Percentiles rank a stretch among this genome's conserved stretches.
These are phyloP conservation scores for Luperina nickerlii DNA, from an alignment of 2,888 invertebrate genomes.

Conservation along the genomic window DNA sequence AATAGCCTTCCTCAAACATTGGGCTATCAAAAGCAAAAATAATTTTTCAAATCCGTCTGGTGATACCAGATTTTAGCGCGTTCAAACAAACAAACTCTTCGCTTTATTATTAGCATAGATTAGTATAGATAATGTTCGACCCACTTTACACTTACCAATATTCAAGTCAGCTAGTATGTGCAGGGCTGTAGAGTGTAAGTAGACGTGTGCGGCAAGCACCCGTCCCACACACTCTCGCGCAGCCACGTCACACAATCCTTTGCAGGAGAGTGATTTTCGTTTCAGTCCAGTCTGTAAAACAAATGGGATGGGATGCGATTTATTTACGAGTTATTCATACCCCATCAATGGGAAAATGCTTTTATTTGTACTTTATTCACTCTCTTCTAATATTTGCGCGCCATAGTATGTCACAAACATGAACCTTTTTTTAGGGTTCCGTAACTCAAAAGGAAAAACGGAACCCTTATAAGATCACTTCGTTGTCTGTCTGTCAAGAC, in stretches of 20 bases:
- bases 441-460: no score
- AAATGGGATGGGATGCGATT: not conserved
- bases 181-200: constrained; percentile 74
- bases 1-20: no score
- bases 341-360: no score
- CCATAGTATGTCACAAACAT: not conserved
- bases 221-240: constrained; percentile 71
- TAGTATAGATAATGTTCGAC: not conserved
- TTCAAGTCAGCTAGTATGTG: constrained; percentile 75
- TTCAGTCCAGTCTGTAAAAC: constrained; percentile 77
- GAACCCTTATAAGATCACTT: no score
- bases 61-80: no score
- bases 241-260: constrained; percentile 69
- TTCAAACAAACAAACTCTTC: no score
- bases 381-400: not conserved
- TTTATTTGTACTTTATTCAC: not conserved
- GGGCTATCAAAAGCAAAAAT: no score
- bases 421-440: no score
- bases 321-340: not conserved
- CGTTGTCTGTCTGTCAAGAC: no score
- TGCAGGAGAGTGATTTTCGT: constrained; percentile 70
- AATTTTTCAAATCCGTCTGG: no score
- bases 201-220: constrained; percentile 72
- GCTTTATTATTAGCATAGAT: no score
- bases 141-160: constrained; percentile 67